Evolutionary conservation across 2,888 invertebrate genomes (phyloP).

Genomic region (Troglohyphantes excavatus): DNA sequence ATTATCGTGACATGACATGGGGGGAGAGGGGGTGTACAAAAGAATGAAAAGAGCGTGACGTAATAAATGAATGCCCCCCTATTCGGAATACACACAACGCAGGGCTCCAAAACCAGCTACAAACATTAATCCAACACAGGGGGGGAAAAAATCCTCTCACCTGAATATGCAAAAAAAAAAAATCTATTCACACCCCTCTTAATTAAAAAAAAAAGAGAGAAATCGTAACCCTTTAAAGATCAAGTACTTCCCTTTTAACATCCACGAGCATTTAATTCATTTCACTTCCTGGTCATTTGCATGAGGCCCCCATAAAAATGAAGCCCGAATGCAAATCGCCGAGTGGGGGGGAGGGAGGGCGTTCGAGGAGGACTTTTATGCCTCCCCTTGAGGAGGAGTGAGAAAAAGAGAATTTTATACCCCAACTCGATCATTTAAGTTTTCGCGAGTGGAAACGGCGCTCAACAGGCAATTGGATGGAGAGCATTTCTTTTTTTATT

Average conservation of each 20-base stretch:
- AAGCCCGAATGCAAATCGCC: conserved; percentile 27
- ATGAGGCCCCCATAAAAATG: conserved; percentile 75
- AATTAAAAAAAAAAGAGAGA: background rate
- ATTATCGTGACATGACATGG: no score
- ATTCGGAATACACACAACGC: no score
- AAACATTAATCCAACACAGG: no score
- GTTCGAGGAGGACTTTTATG: conserved; percentile 59
- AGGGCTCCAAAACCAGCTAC: no score
- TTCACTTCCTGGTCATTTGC: conserved; percentile 75
- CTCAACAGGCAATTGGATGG: conserved; percentile 62
- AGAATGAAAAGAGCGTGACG: no score
- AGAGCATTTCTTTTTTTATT: background rate
- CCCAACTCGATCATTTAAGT: conserved; percentile 20
- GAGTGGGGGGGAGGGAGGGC: conserved; percentile 64
- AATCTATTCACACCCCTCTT: background rate
- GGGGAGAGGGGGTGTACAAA: no score
- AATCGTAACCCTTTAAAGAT: background rate
- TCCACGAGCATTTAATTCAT: conserved; percentile 52
- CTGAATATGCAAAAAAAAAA: background rate
- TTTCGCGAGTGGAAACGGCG: conserved; percentile 58
- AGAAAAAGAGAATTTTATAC: conserved; percentile 59
- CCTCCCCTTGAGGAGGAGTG: conserved; percentile 48
- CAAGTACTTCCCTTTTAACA: background rate
- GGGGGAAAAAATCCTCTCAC: no score
- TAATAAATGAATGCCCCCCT: no score